A percentile compares a stretch with the other conserved stretches of the same genome.
These are phyloP conservation scores for Diloba caeruleocephala DNA, from an alignment of 2,888 invertebrate genomes.

Conservation along the genomic window DNA sequence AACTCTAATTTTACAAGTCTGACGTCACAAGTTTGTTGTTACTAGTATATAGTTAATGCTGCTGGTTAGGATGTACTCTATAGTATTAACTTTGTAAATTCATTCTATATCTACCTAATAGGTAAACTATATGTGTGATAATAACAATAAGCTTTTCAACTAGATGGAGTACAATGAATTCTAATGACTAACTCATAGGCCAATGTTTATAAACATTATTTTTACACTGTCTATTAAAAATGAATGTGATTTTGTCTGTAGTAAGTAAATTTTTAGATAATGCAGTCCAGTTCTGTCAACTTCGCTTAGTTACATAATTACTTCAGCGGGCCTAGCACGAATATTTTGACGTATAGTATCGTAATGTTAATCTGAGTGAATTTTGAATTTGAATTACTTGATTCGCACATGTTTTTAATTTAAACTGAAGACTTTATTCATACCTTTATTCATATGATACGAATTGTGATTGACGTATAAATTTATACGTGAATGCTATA, in stretches of 20 bases:
- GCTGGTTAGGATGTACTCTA: conserved; percentile 55
- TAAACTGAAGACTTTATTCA: too few relatives aligned
- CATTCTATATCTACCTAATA: conserved; percentile 80
- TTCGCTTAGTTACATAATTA: conserved; percentile 47
- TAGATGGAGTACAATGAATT: conserved; percentile 86
- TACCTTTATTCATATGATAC: too few relatives aligned
- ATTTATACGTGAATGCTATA: too few relatives aligned
- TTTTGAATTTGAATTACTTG: too few relatives aligned
- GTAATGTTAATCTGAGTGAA: too few relatives aligned
- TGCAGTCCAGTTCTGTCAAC: conserved; percentile 75
- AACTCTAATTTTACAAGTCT: conserved; percentile 69
- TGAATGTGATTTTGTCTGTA: conserved; percentile 85
- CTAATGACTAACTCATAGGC: conserved; percentile 81
- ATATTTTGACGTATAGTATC: too few relatives aligned
- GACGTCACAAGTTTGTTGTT: conserved; percentile 64
- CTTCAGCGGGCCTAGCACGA: too few relatives aligned
- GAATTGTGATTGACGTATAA: too few relatives aligned
- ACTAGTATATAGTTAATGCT: conserved; percentile 52
- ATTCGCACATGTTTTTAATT: too few relatives aligned
- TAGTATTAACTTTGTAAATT: conserved; percentile 82
- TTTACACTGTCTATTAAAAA: conserved; percentile 86
- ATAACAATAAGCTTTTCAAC: conserved; percentile 87
- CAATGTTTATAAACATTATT: conserved; percentile 88
- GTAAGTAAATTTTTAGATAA: conserved; percentile 75
- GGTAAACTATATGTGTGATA: conserved; percentile 85